Percentiles rank a stretch among this genome's conserved stretches.
Evolutionary conservation across 2,888 invertebrate genomes (phyloP).

Genomic region (Orthosia cruda): DNA sequence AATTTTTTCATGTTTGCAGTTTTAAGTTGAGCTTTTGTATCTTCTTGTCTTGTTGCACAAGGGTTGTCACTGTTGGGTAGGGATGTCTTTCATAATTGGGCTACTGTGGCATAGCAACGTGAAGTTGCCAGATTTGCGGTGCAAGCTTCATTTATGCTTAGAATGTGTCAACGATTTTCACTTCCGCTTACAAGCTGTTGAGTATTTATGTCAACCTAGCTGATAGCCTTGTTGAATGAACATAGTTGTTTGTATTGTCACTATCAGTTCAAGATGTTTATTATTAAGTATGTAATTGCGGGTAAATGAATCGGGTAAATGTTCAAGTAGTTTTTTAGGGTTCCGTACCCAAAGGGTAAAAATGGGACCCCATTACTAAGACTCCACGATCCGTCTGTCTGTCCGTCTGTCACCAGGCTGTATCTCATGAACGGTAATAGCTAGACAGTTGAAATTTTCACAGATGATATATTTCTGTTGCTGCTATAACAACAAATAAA

Average conservation of each 20-base stretch:
- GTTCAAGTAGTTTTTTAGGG: background rate
- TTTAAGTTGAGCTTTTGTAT: conserved; percentile 9
- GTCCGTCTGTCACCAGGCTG: no score
- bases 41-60: background rate
- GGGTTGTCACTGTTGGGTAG: background rate
- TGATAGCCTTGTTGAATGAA: background rate
- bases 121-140: conserved; percentile 41
- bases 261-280: background rate
- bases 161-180: conserved; percentile 6
- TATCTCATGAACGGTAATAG: no score
- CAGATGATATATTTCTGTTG: no score
- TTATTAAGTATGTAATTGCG: no score
- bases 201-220: background rate
- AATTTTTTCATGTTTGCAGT: background rate
- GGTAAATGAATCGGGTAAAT: no score
- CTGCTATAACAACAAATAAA: no score
- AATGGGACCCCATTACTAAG: no score
- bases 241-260: background rate
- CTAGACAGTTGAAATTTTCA: no score
- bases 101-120: conserved; percentile 28
- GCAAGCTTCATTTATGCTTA: background rate
- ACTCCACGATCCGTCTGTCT: no score
- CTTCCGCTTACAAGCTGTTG: background rate
- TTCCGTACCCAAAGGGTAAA: no score
- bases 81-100: conserved; percentile 40